Evolutionary conservation across 2,113 vertebrate species (phyloP).

Genomic region (Rana temporaria): DNA sequence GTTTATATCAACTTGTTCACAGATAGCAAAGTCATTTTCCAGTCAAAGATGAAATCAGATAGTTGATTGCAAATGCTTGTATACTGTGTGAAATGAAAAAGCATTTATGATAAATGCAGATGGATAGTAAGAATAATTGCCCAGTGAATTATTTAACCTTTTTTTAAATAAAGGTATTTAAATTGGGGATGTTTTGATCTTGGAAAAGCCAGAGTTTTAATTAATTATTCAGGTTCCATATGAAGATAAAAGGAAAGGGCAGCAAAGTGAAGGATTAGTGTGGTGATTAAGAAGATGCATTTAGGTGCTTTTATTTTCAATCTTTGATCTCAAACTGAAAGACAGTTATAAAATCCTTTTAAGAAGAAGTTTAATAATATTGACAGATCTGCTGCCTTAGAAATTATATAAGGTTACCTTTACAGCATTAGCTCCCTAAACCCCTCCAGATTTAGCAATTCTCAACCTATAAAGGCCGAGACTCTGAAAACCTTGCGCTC

Average conservation of each 20-base stretch:
- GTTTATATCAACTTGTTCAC: too few relatives aligned
- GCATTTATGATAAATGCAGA: neutral
- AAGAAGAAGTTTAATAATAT: neutral
- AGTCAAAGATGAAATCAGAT: too few relatives aligned
- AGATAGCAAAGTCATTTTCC: too few relatives aligned
- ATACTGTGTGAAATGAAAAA: neutral
- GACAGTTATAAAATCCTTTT: constrained; percentile 1
- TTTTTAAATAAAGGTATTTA: neutral
- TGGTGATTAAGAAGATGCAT: constrained; percentile 15
- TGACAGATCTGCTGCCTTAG: neutral
- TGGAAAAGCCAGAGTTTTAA: neutral
- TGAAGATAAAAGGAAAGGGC: neutral
- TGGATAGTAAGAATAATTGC: neutral
- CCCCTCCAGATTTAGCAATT: too few relatives aligned
- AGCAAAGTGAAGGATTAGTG: neutral
- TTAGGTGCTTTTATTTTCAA: constrained; percentile 9
- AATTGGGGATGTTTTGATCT: neutral
- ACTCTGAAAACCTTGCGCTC: too few relatives aligned
- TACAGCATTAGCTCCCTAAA: too few relatives aligned
- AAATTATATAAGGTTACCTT: neutral
- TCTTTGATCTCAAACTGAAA: constrained; percentile 22
- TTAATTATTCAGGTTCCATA: constrained; percentile 5
- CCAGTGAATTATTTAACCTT: constrained; percentile 16
- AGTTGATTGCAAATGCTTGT: too few relatives aligned
- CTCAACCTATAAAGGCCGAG: too few relatives aligned